Percentiles rank a stretch among this genome's conserved stretches.
Conservation (phyloP, 1,140 invertebrate species). For the Orussus abietinus region DNA sequence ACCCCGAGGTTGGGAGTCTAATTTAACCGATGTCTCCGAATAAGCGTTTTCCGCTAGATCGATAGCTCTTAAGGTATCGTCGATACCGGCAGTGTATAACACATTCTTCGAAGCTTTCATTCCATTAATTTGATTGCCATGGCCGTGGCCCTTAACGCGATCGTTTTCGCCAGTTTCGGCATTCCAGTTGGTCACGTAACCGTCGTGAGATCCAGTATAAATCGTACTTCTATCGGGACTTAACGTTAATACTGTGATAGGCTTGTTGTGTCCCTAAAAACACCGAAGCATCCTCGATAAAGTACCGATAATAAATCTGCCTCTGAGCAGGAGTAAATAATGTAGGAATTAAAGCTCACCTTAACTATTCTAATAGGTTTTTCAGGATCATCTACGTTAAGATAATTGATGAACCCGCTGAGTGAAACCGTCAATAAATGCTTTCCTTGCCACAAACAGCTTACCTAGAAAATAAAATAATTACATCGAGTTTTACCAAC, state of each 20-base stretch:
- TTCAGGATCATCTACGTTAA: constrained; percentile 82
- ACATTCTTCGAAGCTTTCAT: constrained; percentile 69
- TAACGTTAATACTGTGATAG: constrained; percentile 88
- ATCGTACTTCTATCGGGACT: constrained; percentile 72
- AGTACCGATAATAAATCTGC: no score
- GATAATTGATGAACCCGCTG: constrained; percentile 92
- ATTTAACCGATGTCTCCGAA: constrained; percentile 62
- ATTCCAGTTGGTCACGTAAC: constrained; percentile 86
- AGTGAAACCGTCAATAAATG: constrained; percentile 87
- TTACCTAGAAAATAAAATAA: constrained; percentile 64
- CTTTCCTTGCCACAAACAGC: constrained; percentile 92
- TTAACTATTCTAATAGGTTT: constrained; percentile 84
- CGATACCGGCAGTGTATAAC: constrained; percentile 85
- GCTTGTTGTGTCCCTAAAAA: constrained; percentile 91
- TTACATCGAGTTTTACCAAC: not conserved
- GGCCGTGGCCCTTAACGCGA: constrained; percentile 75
- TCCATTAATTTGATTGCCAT: constrained; percentile 92
- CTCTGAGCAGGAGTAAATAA: no score
- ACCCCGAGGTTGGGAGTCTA: constrained; percentile 85
- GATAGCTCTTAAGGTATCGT: constrained; percentile 78
- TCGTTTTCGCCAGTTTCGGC: constrained; percentile 73
- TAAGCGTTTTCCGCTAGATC: constrained; percentile 64
- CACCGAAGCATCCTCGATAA: no score
- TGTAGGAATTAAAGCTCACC: constrained; percentile 48
- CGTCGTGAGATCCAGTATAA: constrained; percentile 93